Evolutionary conservation across 2,888 invertebrate species (phyloP).

Genomic region (Diadromus collaris): DNA sequence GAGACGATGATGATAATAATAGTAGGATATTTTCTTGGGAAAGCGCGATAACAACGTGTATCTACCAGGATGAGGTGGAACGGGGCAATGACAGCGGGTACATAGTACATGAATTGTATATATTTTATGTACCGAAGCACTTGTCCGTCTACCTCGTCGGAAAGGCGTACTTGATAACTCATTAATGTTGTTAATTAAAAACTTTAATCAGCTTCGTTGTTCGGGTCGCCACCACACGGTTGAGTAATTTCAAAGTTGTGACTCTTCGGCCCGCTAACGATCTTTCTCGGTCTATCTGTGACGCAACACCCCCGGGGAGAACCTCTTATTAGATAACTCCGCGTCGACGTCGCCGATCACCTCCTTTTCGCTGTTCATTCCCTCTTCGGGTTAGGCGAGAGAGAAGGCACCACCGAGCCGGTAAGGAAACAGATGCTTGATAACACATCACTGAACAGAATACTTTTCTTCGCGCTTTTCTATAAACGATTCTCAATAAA

Average conservation of each 20-base stretch:
- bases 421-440: slow-evolving; percentile 13
- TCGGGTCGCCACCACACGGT: slow-evolving; percentile 41
- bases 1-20: slow-evolving; percentile 61
- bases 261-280: slow-evolving; percentile 45
- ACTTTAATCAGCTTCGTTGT: slow-evolving; percentile 67
- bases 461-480: neutral
- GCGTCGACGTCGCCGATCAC: neutral
- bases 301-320: neutral
- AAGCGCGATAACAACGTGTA: slow-evolving; percentile 39
- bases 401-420: slow-evolving; percentile 9
- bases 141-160: slow-evolving; percentile 22
- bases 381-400: slow-evolving; percentile 6
- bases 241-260: slow-evolving; percentile 64
- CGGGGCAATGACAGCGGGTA: neutral
- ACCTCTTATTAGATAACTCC: slow-evolving; percentile 37
- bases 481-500: neutral
- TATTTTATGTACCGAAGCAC: slow-evolving; percentile 1
- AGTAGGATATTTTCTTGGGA: slow-evolving; percentile 61
- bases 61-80: neutral
- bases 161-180: slow-evolving; percentile 64
- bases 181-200: slow-evolving; percentile 72
- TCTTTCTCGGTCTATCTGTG: slow-evolving; percentile 17
- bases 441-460: neutral
- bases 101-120: neutral
- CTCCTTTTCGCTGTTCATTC: neutral